Evolutionary conservation across 2,888 invertebrate species (phyloP), one percentile per base, ranked within the genome.

Genomic region (Dynastes hyllus): DNA sequence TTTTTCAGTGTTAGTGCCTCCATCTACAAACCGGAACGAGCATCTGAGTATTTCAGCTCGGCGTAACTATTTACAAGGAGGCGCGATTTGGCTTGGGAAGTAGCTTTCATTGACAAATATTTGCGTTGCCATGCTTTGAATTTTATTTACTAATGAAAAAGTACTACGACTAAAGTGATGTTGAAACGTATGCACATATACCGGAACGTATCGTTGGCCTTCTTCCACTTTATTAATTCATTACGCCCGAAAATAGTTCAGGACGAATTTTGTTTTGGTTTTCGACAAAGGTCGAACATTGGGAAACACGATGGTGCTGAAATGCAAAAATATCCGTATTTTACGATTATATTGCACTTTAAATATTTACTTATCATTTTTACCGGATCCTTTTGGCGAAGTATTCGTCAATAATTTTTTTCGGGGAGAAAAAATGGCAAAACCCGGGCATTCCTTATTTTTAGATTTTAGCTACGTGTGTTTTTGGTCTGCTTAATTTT

Each of bases 381-480:
- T 27, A 45, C 22, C 27, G 51, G 11, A 22, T 37, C n/a, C 32
- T 71, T 75, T 45, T 50, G 61, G 22, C 61, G 27, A 45, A 22
- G 6, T 27, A 45, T 63, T 63, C 55, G 29, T 50, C 40, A 61
- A 61, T 61, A 45, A 45, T 22, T 75, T 55, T 53, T 37, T 8
- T 58, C 32, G 1, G 55, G 22, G 37, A 22, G 61, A 50, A 61
- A 29, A 61, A 6, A 45, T 8, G 22, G 45, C 61, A 22, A 45
- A 61, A 45, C 8, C n/a, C n/a, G n/a, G n/a, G n/a, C n/a, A n/a
- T n/a, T 75, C 73, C 45, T 45, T 75, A 75, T 75, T 75, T 75
- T 75, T 75, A 75, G 73, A 75, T n/a, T 11, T 61, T 50, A 45
- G 73, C 27, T 27, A 45, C 45, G 11, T 16, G 45, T 45, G 45